Percentiles rank a stretch among this genome's conserved stretches.
These are phyloP conservation scores for Strigamia maritima DNA, from an alignment of 2,888 invertebrate genomes.

Conservation along the genomic window DNA sequence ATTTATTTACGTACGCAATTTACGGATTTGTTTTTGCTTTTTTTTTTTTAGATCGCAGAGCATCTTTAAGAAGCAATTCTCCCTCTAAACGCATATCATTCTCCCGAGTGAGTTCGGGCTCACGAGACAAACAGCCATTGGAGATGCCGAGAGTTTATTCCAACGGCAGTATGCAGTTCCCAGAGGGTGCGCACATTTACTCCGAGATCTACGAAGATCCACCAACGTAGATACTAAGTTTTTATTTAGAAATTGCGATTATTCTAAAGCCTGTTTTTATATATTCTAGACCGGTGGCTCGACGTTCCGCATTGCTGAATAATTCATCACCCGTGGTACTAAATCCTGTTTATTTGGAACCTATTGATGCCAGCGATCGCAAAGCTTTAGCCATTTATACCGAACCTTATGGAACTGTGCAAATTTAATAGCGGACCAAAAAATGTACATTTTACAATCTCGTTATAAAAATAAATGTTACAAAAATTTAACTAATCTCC, in stretches of 20 bases:
- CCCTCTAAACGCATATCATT: neutral
- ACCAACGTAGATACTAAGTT: neutral
- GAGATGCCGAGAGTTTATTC: neutral
- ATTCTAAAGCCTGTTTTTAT: neutral
- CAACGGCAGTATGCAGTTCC: neutral
- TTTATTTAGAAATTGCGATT: neutral
- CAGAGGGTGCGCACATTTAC: neutral
- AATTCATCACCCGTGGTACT: neutral
- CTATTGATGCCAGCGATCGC: neutral
- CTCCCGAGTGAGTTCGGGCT: neutral
- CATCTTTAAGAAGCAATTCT: neutral
- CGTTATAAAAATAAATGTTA: too few species aligned
- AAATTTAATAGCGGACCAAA: too few species aligned
- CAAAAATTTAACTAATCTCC: too few species aligned
- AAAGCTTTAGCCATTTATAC: neutral
- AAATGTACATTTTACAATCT: too few species aligned
- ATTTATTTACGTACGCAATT: neutral
- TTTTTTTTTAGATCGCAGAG: neutral
- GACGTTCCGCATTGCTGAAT: neutral
- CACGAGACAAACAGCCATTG: neutral
- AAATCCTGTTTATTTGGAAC: neutral
- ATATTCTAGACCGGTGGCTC: neutral
- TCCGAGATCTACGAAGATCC: neutral
- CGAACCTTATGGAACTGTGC: neutral
- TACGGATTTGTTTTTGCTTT: neutral